phyloP scores from a whole-genome alignment of 1,140 invertebrate genomes.

The Andricus grossulariae region DNA sequence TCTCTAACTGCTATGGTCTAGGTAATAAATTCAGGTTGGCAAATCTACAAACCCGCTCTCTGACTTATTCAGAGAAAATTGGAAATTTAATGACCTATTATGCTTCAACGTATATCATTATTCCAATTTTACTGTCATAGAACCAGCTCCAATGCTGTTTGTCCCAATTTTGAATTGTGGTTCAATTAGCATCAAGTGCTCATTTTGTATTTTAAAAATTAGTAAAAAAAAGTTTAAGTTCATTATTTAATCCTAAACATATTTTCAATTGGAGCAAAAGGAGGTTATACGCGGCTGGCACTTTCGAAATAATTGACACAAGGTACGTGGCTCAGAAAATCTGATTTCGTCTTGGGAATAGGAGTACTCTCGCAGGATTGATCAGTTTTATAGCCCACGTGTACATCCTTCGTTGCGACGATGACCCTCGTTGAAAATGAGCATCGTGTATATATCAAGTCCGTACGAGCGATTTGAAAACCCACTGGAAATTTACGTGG shows the following conservation, averaged over 20 bases:
- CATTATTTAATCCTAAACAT: not conserved
- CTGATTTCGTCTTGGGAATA: not conserved
- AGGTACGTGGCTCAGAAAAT: not conserved
- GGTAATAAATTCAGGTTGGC: constrained; percentile 25
- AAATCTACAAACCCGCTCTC: not conserved
- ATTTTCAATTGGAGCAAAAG: not conserved
- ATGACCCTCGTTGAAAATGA: constrained; percentile 15
- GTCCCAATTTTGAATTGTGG: too few relatives aligned
- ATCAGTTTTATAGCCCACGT: not conserved
- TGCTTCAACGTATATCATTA: not conserved
- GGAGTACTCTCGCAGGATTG: constrained; percentile 14
- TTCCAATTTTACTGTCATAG: not conserved
- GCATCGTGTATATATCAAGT: constrained; percentile 16
- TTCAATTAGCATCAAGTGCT: too few relatives aligned
- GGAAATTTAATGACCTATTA: not conserved
- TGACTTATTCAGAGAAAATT: not conserved
- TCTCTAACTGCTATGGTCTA: constrained; percentile 16
- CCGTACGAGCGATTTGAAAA: constrained; percentile 42
- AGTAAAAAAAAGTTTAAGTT: too few relatives aligned
- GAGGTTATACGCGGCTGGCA: not conserved
- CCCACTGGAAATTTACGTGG: constrained; percentile 49
- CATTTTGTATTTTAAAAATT: too few relatives aligned
- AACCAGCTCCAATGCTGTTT: not conserved
- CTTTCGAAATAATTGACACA: not conserved
- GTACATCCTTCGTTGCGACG: not conserved